A percentile compares a stretch with the other conserved stretches of the same genome.
phyloP scores from a whole-genome alignment of 1,140 invertebrate species.

The Drosophila dunni region DNA sequence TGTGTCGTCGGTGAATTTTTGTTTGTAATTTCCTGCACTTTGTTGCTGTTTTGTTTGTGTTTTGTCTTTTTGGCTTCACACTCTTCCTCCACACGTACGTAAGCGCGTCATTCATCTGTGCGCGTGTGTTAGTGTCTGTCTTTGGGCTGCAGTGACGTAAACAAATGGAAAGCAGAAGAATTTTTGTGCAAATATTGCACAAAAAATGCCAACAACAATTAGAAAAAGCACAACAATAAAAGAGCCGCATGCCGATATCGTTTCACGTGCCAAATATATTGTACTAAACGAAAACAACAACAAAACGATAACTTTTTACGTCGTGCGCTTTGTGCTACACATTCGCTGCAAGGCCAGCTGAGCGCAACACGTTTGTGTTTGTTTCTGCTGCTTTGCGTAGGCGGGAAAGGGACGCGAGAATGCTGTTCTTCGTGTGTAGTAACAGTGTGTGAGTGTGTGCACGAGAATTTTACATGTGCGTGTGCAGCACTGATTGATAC shows the following conservation, averaged over 20 bases:
- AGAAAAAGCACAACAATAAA: conserved; percentile 28
- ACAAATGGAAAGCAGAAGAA: conserved; percentile 63
- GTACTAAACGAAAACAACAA: conserved; percentile 32
- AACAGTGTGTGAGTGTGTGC: conserved; percentile 10
- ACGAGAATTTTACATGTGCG: conserved; percentile 1
- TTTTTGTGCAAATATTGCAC: conserved; percentile 52
- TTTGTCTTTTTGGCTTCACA: conserved; percentile 47
- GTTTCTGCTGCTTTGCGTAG: conserved; percentile 50
- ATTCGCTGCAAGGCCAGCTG: conserved; percentile 72
- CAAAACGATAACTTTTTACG: conserved; percentile 43
- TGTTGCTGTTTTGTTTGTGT: conserved; percentile 35
- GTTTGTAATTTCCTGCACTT: conserved; percentile 31
- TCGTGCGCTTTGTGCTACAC: conserved; percentile 66
- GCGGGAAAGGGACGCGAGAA: conserved; percentile 37
- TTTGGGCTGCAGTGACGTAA: conserved; percentile 65
- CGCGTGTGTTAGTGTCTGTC: conserved; percentile 5
- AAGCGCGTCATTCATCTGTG: conserved; percentile 53
- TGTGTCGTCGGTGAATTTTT: conserved; percentile 16
- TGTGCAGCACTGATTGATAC: conserved; percentile 43
- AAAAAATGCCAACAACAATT: conserved; percentile 21
- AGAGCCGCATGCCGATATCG: conserved; percentile 27
- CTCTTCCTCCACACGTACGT: conserved; percentile 25
- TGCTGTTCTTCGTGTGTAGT: conserved; percentile 3
- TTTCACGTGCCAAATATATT: conserved; percentile 69
- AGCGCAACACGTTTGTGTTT: conserved; percentile 79